Conservation (phyloP, 1,140 invertebrate genomes). For the Magallana gigas region DNA sequence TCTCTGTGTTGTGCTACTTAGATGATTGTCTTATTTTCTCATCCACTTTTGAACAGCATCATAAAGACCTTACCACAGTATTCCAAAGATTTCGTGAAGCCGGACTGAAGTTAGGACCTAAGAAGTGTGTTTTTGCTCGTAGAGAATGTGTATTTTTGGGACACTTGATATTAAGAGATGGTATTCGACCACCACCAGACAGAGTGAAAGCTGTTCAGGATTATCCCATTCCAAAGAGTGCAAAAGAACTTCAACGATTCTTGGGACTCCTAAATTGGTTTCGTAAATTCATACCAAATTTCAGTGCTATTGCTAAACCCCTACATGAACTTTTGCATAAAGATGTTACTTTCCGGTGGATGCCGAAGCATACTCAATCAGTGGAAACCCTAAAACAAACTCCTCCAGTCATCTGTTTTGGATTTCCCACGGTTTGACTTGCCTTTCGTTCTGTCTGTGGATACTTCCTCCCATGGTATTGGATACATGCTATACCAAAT, state of each 20-base stretch:
- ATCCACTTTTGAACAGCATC: constrained; percentile 39
- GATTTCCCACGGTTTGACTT: constrained; percentile 31
- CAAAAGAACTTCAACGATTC: constrained; percentile 26
- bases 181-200: constrained; percentile 39
- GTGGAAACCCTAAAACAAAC: constrained; percentile 14
- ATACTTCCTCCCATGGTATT: constrained; percentile 41
- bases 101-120: constrained; percentile 44
- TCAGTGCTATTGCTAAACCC: not conserved
- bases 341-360: constrained; percentile 22
- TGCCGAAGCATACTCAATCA: not conserved
- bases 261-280: constrained; percentile 50
- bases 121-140: constrained; percentile 36
- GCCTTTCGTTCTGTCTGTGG: constrained; percentile 25
- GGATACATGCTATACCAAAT: constrained; percentile 26
- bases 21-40: constrained; percentile 24
- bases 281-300: constrained; percentile 47
- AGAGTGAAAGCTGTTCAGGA: constrained; percentile 36
- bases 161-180: constrained; percentile 43
- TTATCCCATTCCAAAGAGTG: constrained; percentile 10
- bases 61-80: constrained; percentile 37
- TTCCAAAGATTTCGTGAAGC: constrained; percentile 31
- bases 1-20: constrained; percentile 46
- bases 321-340: constrained; percentile 18
- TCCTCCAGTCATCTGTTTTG: constrained; percentile 18
- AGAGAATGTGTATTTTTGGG: constrained; percentile 39